A percentile compares a stretch with the other conserved stretches of the same genome.
These are phyloP conservation scores for Neotragus pygmaeus DNA, from an alignment of 2,113 vertebrate genomes.

Conservation along the genomic window DNA sequence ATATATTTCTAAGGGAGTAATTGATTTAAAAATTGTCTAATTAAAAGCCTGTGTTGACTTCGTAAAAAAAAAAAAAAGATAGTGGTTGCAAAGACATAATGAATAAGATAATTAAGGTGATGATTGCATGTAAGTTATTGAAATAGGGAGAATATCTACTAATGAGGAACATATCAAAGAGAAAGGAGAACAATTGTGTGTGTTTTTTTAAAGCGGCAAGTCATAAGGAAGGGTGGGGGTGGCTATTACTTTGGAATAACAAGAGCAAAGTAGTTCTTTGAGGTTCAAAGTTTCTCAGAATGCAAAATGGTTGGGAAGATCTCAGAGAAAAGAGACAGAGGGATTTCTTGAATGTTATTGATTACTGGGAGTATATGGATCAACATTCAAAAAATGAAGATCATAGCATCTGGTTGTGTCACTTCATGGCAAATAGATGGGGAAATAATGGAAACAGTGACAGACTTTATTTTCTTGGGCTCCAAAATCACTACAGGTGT, in stretches of 20 bases:
- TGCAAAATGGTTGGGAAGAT: accelerated
- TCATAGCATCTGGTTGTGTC: not conserved
- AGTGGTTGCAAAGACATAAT: not conserved
- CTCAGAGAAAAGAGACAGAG: not conserved
- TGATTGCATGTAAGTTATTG: not conserved
- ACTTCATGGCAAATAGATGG: not conserved
- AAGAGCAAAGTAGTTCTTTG: not conserved
- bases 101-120: not conserved
- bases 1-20: not conserved
- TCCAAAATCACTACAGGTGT: not conserved
- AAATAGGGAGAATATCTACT: not conserved
- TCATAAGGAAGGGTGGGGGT: not conserved
- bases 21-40: not conserved
- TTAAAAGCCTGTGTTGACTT: not conserved
- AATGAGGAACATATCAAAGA: not conserved
- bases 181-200: not conserved
- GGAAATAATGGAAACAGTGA: not conserved
- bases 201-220: not conserved
- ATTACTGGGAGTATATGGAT: not conserved
- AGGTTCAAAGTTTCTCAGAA: not conserved
- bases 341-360: not conserved
- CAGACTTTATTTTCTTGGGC: not conserved
- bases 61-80: not conserved
- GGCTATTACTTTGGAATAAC: not conserved
- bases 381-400: not conserved